Conservation (phyloP, 1,140 invertebrate species). For the Leptopilina boulardi region DNA sequence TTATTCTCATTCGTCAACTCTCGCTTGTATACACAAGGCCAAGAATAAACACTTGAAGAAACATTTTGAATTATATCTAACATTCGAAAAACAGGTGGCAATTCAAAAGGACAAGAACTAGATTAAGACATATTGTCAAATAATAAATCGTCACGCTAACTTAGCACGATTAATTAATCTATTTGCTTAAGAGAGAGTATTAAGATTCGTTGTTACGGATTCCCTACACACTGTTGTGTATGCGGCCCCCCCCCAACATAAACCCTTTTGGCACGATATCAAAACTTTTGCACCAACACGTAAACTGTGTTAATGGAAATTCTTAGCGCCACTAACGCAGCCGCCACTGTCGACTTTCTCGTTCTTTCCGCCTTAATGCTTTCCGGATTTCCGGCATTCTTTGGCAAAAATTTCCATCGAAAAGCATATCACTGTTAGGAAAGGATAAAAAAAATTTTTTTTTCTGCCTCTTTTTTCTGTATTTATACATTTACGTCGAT, state of each 20-base stretch:
- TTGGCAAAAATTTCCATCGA: neutral
- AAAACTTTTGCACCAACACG: conserved; percentile 7
- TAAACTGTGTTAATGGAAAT: conserved; percentile 18
- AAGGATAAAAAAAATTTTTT: too few species aligned
- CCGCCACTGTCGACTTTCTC: too few species aligned
- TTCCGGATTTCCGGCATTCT: conserved; percentile 15
- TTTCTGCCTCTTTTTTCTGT: too few species aligned
- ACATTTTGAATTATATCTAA: neutral
- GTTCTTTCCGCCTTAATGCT: neutral
- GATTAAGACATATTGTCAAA: conserved; percentile 21
- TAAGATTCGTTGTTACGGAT: conserved; percentile 15
- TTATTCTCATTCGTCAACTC: neutral
- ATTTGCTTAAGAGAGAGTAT: neutral
- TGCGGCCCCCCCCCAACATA: neutral
- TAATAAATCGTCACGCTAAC: neutral
- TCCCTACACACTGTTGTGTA: neutral
- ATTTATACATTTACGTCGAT: too few species aligned
- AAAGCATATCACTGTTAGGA: too few species aligned
- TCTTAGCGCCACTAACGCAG: neutral
- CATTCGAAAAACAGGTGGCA: conserved; percentile 27
- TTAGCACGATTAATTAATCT: conserved; percentile 12
- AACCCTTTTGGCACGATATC: conserved; percentile 17
- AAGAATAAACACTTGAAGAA: neutral
- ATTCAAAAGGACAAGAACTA: neutral
- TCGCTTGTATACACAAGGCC: too few species aligned